phyloP scores from a whole-genome alignment of 92 coral and sea anemone species.

The Muricea muricata region DNA sequence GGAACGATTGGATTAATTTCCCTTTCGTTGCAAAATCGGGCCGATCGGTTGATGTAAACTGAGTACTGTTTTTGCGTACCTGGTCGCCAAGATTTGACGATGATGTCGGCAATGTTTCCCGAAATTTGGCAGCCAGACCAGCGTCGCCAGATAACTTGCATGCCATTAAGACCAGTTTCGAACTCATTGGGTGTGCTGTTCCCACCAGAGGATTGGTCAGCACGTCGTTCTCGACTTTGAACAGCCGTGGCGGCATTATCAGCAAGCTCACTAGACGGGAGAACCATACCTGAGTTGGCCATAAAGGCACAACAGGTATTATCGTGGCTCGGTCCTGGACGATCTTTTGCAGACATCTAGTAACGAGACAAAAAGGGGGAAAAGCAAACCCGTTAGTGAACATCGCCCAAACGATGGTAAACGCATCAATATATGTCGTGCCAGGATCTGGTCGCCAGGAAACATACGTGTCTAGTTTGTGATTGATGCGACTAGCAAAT shows the following conservation, averaged over 20 bases:
- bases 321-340: constrained; percentile 40
- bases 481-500: constrained; percentile 55
- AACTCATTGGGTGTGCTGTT: constrained; percentile 46
- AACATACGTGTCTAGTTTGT: constrained; percentile 12
- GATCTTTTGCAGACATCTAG: constrained; percentile 52
- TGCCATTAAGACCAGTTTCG: constrained; percentile 39
- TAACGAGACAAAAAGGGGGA: constrained; percentile 52
- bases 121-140: constrained; percentile 33
- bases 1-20: neutral
- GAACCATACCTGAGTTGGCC: constrained; percentile 62
- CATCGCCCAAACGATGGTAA: constrained; percentile 36
- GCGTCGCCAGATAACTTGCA: constrained; percentile 39
- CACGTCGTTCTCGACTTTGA: constrained; percentile 14
- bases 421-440: constrained; percentile 37
- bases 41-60: neutral
- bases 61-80: neutral
- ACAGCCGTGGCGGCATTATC: constrained; percentile 14
- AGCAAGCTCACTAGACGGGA: constrained; percentile 41
- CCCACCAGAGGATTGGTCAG: constrained; percentile 49
- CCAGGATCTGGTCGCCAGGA: constrained; percentile 57
- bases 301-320: constrained; percentile 40
- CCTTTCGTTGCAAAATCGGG: neutral
- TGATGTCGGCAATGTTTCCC: constrained; percentile 43
- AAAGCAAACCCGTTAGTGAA: constrained; percentile 42
- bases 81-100: constrained; percentile 35